These are phyloP conservation scores for Drosophila rubida DNA, from an alignment of 2,888 invertebrate species.

Conservation along the genomic window DNA sequence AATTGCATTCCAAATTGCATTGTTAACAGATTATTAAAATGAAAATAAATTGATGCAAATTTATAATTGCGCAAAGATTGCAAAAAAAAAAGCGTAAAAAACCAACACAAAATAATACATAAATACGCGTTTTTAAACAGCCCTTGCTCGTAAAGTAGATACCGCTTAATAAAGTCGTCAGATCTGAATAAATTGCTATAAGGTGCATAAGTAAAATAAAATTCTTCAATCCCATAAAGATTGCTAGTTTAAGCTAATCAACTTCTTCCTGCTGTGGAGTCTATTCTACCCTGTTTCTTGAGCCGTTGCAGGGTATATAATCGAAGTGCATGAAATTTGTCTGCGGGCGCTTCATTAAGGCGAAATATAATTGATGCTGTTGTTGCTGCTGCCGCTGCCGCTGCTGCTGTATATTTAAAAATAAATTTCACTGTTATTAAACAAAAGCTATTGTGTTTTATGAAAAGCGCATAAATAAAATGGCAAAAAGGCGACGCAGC, in stretches of 20 bases:
- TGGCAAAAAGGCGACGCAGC: slow-evolving; percentile 71
- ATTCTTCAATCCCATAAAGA: too few relatives aligned
- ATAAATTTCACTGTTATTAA: slow-evolving; percentile 74
- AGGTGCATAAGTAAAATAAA: too few relatives aligned
- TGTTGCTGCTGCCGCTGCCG: slow-evolving; percentile 44
- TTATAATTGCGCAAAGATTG: slow-evolving; percentile 56
- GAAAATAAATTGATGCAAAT: slow-evolving; percentile 71
- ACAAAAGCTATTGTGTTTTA: slow-evolving; percentile 79
- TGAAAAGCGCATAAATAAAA: slow-evolving; percentile 80
- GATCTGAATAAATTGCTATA: neutral
- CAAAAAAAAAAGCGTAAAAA: slow-evolving; percentile 23
- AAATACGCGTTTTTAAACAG: neutral
- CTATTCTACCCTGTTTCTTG: neutral
- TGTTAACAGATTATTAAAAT: slow-evolving; percentile 76
- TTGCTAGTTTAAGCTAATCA: too few relatives aligned
- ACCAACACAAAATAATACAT: slow-evolving; percentile 1
- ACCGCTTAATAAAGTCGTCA: neutral
- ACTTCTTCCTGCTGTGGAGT: neutral
- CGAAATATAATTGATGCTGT: slow-evolving; percentile 44
- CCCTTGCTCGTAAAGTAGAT: neutral
- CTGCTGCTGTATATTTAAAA: slow-evolving; percentile 45
- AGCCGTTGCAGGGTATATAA: slow-evolving; percentile 20
- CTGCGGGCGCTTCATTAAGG: slow-evolving; percentile 63
- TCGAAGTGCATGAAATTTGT: slow-evolving; percentile 71
- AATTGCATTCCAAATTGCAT: slow-evolving; percentile 54